Evolutionary conservation across 2,113 vertebrate species (phyloP).

Genomic region (Macrotus californicus): DNA sequence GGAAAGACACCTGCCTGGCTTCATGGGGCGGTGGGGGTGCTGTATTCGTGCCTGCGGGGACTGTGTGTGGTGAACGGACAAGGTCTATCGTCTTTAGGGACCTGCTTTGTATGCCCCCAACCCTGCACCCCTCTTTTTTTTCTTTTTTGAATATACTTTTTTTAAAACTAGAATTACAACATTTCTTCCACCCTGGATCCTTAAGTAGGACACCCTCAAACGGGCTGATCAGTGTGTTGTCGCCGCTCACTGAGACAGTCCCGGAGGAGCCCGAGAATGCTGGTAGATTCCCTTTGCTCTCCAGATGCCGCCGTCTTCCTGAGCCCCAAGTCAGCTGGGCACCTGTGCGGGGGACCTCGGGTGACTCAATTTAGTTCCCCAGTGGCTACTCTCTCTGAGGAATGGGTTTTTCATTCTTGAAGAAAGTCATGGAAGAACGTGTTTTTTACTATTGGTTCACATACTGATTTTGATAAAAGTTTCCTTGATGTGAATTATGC

Average conservation of each 20-base stretch:
- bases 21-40: constrained; percentile 71
- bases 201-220: not conserved
- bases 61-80: constrained; percentile 87
- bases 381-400: constrained; percentile 21
- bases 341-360: constrained; percentile 65
- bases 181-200: constrained; percentile 35
- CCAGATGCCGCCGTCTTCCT: constrained; percentile 57
- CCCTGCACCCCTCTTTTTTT: constrained; percentile 77
- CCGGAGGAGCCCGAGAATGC: constrained; percentile 67
- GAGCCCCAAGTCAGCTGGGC: constrained; percentile 59
- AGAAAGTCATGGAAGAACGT: not conserved
- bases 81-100: constrained; percentile 66
- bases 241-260: constrained; percentile 80
- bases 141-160: constrained; percentile 79
- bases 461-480: constrained; percentile 57
- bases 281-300: constrained; percentile 58
- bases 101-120: not conserved
- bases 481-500: constrained; percentile 64
- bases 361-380: constrained; percentile 58
- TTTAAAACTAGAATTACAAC: constrained; percentile 43
- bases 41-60: constrained; percentile 74
- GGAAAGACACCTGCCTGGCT: constrained; percentile 66
- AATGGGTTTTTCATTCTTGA: constrained; percentile 64
- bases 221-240: constrained; percentile 59
- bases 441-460: constrained; percentile 39